These are phyloP conservation scores for Stenichneumon culpator DNA, from an alignment of 2,888 invertebrate species.

Conservation along the genomic window DNA sequence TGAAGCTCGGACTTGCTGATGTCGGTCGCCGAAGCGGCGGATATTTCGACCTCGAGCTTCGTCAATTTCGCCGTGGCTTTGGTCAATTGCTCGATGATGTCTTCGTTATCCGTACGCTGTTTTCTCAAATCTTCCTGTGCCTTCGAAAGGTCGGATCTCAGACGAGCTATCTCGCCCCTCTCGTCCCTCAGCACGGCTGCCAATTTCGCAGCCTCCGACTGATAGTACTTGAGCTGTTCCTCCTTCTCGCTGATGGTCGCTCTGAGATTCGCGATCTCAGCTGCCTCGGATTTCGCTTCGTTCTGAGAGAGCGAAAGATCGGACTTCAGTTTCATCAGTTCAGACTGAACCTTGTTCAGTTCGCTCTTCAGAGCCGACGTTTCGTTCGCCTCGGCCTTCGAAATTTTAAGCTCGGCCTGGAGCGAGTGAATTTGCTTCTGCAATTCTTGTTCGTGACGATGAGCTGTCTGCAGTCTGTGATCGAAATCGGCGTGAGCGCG, in stretches of 20 bases:
- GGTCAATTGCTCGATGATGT: slow-evolving; percentile 73
- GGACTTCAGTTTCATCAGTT: slow-evolving; percentile 77
- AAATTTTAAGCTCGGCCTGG: slow-evolving; percentile 82
- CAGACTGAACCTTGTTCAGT: slow-evolving; percentile 81
- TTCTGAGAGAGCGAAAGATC: slow-evolving; percentile 76
- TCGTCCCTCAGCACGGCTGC: slow-evolving; percentile 77
- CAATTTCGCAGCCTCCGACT: slow-evolving; percentile 80
- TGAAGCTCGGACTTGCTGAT: slow-evolving; percentile 74
- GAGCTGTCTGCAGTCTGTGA: slow-evolving; percentile 85
- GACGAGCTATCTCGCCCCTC: slow-evolving; percentile 71
- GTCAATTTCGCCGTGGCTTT: slow-evolving; percentile 74
- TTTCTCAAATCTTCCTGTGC: slow-evolving; percentile 72
- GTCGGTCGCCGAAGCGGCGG: slow-evolving; percentile 55
- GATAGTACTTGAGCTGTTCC: slow-evolving; percentile 75
- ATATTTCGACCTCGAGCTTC: slow-evolving; percentile 71
- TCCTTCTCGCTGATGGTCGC: slow-evolving; percentile 72
- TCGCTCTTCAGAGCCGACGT: slow-evolving; percentile 84
- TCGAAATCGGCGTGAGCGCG: slow-evolving; percentile 87
- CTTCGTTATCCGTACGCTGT: slow-evolving; percentile 71
- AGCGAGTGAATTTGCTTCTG: slow-evolving; percentile 85
- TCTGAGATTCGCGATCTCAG: slow-evolving; percentile 74
- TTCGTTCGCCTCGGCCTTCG: slow-evolving; percentile 79
- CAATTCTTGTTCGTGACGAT: slow-evolving; percentile 87
- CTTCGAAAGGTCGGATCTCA: slow-evolving; percentile 72
- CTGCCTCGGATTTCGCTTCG: slow-evolving; percentile 77